Percentiles rank a stretch among this genome's conserved stretches.
Evolutionary conservation across 2,888 invertebrate species (phyloP).

Genomic region (Gari tellinella): DNA sequence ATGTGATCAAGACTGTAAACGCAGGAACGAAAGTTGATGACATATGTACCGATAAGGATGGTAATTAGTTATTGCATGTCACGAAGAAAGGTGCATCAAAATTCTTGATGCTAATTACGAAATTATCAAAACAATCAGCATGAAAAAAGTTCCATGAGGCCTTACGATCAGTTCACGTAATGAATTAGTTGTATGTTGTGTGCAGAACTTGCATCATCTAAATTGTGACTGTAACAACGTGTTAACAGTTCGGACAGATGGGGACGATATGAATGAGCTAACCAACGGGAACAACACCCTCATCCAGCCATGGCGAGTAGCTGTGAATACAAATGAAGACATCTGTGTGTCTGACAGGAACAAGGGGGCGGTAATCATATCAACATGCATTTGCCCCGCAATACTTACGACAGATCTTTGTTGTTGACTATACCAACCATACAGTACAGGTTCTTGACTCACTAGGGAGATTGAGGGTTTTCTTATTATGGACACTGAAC

Average conservation of each 20-base stretch:
- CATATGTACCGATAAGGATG: constrained; percentile 46
- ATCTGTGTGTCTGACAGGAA: constrained; percentile 67
- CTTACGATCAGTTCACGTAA: constrained; percentile 28
- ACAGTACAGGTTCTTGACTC: no score
- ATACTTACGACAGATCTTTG: no score
- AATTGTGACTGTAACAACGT: constrained; percentile 48
- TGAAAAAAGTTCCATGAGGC: constrained; percentile 55
- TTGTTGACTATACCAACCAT: no score
- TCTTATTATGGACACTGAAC: constrained; percentile 62
- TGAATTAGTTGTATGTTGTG: constrained; percentile 51
- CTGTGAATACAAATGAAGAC: constrained; percentile 69
- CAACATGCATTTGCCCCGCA: constrained; percentile 60
- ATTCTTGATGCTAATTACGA: constrained; percentile 38
- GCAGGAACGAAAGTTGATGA: constrained; percentile 56
- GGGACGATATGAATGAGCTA: no score
- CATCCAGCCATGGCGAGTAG: constrained; percentile 61
- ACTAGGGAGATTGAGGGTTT: no score
- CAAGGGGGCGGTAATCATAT: no score
- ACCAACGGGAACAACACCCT: constrained; percentile 16
- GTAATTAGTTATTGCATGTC: constrained; percentile 50
- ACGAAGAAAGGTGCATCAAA: constrained; percentile 53
- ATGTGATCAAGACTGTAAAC: constrained; percentile 43
- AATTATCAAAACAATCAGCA: constrained; percentile 40
- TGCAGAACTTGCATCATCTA: constrained; percentile 53
- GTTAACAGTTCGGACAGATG: constrained; percentile 13